Base-by-base conservation (phyloP, 2,113 vertebrate genomes). In the Arvicanthis niloticus region DNA sequence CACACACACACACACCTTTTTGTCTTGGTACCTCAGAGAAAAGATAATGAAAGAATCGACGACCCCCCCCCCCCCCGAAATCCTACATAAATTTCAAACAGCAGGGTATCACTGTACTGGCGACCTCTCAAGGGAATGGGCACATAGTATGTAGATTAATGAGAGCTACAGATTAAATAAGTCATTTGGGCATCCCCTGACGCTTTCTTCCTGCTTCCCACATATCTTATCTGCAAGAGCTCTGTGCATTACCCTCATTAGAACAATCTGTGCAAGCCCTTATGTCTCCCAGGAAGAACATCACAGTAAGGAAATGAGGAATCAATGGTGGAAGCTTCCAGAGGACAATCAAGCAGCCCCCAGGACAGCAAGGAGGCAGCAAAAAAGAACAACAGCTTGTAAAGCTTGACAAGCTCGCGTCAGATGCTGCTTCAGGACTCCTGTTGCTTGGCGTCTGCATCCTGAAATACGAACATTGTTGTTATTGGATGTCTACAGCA, bases 381-480 rank as follows among this genome's bases (percentile, higher is more conserved):
- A 34, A 34, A 68, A 62, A 60, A 48, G 7, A 48, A 58, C 96
- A 97, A 97, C 97, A 98, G 97, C 97, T 97, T 98, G 97, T 51
- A 92, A 93, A 95, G 97, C 97, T 97, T 97, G 96, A 97, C 96
- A 97, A 94, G 92, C 96, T 80, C 0, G 92, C 97, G 98, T 98
- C 96, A 90, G 97, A 98, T 90, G 97, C 97, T 67, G 97, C 96
- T 97, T 97, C 94, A 96, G 96, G 97, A 98, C 98, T 97, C 97
- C 77, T 94, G 87, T 93, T 91, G 97, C 87, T 93, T 97, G 93
- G 94, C 91, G 77, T 98, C 96, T 91, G 95, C 76, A 53, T 96
- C 77, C 62, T 96, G 94, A 97, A 97, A 97, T 91, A 88, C 95
- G 96, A 97, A 97, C 93, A 95, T 95, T 97, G 96, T 96, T 97